Evolutionary conservation across 2,888 invertebrate genomes (phyloP).

Genomic region (Euphydryas editha): DNA sequence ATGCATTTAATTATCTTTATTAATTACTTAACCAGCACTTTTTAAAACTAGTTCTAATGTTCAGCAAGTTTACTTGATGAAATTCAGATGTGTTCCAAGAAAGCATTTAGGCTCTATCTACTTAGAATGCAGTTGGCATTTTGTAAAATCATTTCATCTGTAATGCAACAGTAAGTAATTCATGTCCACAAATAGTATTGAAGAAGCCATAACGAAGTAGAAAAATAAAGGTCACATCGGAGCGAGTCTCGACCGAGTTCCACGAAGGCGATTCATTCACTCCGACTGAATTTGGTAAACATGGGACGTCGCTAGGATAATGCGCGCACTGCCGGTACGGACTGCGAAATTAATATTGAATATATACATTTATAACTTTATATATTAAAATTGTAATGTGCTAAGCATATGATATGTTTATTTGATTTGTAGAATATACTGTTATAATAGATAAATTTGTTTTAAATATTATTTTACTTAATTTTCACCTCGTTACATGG

Average conservation of each 20-base stretch:
- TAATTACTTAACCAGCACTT: too few species aligned
- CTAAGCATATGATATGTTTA: too few species aligned
- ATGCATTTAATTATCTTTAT: too few species aligned
- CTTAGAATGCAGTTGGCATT: neutral
- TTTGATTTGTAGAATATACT: too few species aligned
- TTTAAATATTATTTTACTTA: too few species aligned
- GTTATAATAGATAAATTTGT: too few species aligned
- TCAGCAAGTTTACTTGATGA: too few species aligned
- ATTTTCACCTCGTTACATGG: too few species aligned
- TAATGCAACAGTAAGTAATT: slow-evolving; percentile 12
- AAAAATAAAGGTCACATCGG: slow-evolving; percentile 25
- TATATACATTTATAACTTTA: neutral
- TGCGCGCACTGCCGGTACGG: neutral
- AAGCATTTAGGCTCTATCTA: too few species aligned
- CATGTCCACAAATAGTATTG: slow-evolving; percentile 20
- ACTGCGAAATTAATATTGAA: neutral
- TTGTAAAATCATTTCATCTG: slow-evolving; percentile 10
- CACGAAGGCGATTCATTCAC: slow-evolving; percentile 26
- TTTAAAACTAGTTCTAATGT: too few species aligned
- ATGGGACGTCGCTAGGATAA: slow-evolving; percentile 31
- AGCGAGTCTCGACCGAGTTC: slow-evolving; percentile 2
- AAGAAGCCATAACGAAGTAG: slow-evolving; percentile 29
- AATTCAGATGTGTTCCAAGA: too few species aligned
- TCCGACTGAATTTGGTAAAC: slow-evolving; percentile 33
- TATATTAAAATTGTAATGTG: neutral